A percentile compares a stretch with the other conserved stretches of the same genome.
Conservation (phyloP, 2,797 vertebrate genomes). For the Acrossocheilus wenchowensis region DNA sequence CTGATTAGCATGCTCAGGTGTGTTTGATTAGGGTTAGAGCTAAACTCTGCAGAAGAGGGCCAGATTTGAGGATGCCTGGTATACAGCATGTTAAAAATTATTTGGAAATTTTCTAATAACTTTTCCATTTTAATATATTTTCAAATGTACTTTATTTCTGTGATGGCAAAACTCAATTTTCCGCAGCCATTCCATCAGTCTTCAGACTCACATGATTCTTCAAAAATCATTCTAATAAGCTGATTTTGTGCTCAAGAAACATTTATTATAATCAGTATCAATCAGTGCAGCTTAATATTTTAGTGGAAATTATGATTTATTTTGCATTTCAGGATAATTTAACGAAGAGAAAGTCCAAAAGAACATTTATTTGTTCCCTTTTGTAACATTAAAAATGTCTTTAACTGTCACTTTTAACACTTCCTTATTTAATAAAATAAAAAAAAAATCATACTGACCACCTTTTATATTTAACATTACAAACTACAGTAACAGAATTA, state of each 20-base stretch:
- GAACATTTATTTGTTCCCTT: background rate
- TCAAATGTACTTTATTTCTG: background rate
- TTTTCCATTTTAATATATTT: background rate
- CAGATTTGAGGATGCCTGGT: no score
- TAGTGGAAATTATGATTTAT: background rate
- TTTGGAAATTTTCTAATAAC: background rate
- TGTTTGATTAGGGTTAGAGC: no score
- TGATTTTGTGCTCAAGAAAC: background rate
- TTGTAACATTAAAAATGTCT: background rate
- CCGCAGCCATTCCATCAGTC: background rate
- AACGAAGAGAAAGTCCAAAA: background rate
- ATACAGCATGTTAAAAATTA: background rate
- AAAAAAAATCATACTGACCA: background rate
- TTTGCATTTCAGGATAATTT: background rate
- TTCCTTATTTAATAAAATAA: background rate
- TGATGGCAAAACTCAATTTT: background rate
- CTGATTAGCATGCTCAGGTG: no score
- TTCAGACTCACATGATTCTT: background rate
- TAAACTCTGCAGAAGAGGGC: no score
- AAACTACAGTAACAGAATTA: background rate
- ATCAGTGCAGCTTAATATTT: background rate
- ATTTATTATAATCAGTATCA: background rate
- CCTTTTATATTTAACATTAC: background rate
- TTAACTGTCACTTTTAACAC: background rate
- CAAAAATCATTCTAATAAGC: background rate